phyloP scores from a whole-genome alignment of 2,113 vertebrate species.

The Shinisaurus crocodilurus region DNA sequence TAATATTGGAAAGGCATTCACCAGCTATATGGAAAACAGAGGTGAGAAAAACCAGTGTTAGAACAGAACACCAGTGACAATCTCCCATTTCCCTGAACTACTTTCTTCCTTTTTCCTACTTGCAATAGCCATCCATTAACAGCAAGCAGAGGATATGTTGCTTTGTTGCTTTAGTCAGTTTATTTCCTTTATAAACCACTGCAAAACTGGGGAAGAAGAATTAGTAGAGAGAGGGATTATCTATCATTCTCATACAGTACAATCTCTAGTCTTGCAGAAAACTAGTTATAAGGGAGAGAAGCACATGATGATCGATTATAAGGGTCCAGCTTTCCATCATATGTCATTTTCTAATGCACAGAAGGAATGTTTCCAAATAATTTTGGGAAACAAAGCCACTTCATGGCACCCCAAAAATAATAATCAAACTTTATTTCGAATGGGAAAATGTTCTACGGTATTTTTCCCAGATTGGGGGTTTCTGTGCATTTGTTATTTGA shows the following conservation, averaged over 20 bases:
- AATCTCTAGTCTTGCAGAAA: neutral
- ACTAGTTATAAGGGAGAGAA: neutral
- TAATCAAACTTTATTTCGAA: slow-evolving; percentile 16
- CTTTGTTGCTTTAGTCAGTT: neutral
- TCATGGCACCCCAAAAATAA: neutral
- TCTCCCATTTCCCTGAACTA: neutral
- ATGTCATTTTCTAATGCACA: neutral
- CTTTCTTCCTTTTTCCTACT: neutral
- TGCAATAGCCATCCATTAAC: neutral
- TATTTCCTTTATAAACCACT: neutral
- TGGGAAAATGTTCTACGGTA: neutral
- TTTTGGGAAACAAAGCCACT: slow-evolving; percentile 25
- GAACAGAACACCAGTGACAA: neutral
- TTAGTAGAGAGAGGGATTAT: neutral
- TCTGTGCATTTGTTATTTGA: neutral
- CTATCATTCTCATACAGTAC: neutral
- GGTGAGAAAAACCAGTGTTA: neutral
- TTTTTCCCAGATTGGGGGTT: fast-evolving
- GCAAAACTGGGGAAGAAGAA: neutral
- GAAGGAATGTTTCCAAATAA: slow-evolving; percentile 4
- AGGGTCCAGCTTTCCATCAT: slow-evolving; percentile 5
- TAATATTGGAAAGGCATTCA: neutral
- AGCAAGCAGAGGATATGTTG: neutral
- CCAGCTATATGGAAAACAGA: neutral
- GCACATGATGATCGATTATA: neutral